A percentile compares a stretch with the other conserved stretches of the same genome.
Conservation (phyloP, 92 coral and sea anemone genomes). For the Blastomussa wellsi region DNA sequence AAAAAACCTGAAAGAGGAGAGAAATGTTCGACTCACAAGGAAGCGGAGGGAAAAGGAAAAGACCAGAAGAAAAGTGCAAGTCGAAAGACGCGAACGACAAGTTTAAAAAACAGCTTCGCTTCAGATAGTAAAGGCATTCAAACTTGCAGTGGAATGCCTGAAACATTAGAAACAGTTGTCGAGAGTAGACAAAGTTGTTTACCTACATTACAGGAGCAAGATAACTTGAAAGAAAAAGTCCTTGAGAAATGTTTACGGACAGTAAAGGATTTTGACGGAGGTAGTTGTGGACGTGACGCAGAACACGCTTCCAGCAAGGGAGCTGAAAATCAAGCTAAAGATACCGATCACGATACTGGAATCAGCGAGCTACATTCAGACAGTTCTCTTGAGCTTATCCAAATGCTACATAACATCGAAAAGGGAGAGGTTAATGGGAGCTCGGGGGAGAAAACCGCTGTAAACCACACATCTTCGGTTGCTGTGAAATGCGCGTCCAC, state of each 20-base stretch:
- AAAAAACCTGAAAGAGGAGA: slow-evolving; percentile 35
- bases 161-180: slow-evolving; percentile 25
- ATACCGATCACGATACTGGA: slow-evolving; percentile 88
- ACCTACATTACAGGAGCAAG: slow-evolving; percentile 32
- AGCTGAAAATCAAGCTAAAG: slow-evolving; percentile 41
- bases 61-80: background rate
- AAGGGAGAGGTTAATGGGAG: background rate
- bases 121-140: slow-evolving; percentile 26
- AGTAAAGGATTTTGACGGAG: background rate
- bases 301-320: background rate
- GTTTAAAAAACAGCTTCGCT: slow-evolving; percentile 3
- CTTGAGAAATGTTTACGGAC: slow-evolving; percentile 42
- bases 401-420: slow-evolving; percentile 4
- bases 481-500: slow-evolving; percentile 27
- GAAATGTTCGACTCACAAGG: slow-evolving; percentile 13
- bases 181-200: slow-evolving; percentile 58
- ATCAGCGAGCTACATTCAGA: slow-evolving; percentile 82
- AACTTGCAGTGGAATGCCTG: slow-evolving; percentile 42
- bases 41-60: background rate
- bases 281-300: background rate
- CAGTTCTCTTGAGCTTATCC: slow-evolving; percentile 51
- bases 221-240: slow-evolving; percentile 49
- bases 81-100: background rate
- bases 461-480: background rate
- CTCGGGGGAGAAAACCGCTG: background rate